Evolutionary conservation across 2,888 invertebrate genomes (phyloP).

Genomic region (Melitaea athalia): DNA sequence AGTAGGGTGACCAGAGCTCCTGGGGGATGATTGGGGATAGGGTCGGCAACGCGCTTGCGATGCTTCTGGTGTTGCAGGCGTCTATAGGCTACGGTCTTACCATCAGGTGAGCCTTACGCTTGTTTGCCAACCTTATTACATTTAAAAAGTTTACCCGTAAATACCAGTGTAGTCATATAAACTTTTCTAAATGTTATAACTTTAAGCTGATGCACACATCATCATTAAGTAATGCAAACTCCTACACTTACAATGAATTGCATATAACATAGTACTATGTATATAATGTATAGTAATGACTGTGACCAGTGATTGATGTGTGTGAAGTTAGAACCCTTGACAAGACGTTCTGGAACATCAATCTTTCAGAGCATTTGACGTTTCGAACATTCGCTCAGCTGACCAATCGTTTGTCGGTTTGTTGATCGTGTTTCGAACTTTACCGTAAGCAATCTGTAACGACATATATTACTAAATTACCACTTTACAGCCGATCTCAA

Average conservation of each 20-base stretch:
- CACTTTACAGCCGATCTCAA: background rate
- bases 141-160: no score
- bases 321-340: slow-evolving; percentile 6
- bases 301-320: slow-evolving; percentile 6
- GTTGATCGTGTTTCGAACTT: slow-evolving; percentile 2
- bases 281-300: background rate
- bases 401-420: slow-evolving; percentile 12
- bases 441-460: background rate
- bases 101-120: no score
- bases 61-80: no score
- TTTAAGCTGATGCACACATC: no score
- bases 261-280: background rate
- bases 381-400: slow-evolving; percentile 13
- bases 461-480: background rate
- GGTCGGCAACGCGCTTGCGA: no score
- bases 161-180: no score
- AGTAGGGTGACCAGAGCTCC: no score
- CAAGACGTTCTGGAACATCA: slow-evolving; percentile 14
- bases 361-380: slow-evolving; percentile 13
- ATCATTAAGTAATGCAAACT: no score
- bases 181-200: no score
- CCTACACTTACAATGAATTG: background rate
- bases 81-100: no score
- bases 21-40: no score
- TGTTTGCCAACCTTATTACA: no score